These are phyloP conservation scores for Seladonia tumulorum DNA, from an alignment of 2,888 invertebrate genomes.

Conservation along the genomic window DNA sequence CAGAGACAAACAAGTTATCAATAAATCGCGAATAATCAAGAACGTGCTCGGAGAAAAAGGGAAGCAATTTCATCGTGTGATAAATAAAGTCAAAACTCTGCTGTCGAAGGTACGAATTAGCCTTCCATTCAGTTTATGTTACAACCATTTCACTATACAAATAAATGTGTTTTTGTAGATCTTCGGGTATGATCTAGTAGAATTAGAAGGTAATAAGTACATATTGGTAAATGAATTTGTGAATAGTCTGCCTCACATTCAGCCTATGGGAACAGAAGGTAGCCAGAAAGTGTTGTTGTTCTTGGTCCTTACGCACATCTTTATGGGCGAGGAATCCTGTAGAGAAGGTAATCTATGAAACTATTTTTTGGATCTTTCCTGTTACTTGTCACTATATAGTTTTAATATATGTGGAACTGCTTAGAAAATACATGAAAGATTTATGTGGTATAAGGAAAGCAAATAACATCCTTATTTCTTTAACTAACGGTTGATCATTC, in stretches of 20 bases:
- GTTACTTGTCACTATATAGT: not conserved
- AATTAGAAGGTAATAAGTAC: slow-evolving; percentile 81
- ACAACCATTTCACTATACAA: not conserved
- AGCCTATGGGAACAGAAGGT: slow-evolving; percentile 75
- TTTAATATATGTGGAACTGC: not conserved
- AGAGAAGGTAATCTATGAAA: slow-evolving; percentile 84
- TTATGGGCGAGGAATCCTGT: slow-evolving; percentile 85
- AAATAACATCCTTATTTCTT: not conserved
- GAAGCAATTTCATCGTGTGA: slow-evolving; percentile 68
- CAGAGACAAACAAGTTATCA: slow-evolving; percentile 68
- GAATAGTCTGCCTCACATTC: slow-evolving; percentile 67
- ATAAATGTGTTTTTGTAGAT: slow-evolving; percentile 79
- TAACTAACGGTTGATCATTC: slow-evolving; percentile 57
- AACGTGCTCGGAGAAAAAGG: slow-evolving; percentile 58
- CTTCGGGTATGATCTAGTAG: slow-evolving; percentile 85
- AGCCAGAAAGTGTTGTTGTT: slow-evolving; percentile 84
- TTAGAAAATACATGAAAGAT: not conserved
- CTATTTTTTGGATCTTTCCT: not conserved
- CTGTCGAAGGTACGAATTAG: slow-evolving; percentile 70
- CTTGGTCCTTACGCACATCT: slow-evolving; percentile 85
- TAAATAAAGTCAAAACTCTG: slow-evolving; percentile 58
- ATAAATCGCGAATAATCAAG: slow-evolving; percentile 71
- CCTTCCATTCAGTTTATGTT: not conserved
- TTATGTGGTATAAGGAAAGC: not conserved
- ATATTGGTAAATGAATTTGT: slow-evolving; percentile 75